phyloP scores from a whole-genome alignment of 2,888 invertebrate genomes.

The Oxytorus armatus region DNA sequence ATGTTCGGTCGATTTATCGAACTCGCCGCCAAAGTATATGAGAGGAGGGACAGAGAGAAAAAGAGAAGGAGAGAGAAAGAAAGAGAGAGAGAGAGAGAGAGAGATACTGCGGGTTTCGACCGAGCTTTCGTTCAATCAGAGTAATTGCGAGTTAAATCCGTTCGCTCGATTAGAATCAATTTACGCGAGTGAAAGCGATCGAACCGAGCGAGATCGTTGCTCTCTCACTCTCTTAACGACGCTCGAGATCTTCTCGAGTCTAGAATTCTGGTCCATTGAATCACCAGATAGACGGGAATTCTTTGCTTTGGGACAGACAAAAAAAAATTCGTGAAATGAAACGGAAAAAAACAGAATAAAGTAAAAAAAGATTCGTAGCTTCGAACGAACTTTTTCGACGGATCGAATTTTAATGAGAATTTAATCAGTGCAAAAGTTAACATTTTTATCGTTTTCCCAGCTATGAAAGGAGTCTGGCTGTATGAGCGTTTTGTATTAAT shows the following conservation, averaged over 20 bases:
- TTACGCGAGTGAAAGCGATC: slow-evolving; percentile 62
- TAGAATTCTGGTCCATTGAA: slow-evolving; percentile 3
- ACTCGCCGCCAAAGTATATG: slow-evolving; percentile 15
- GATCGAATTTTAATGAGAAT: slow-evolving; percentile 27
- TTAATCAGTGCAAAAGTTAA: slow-evolving; percentile 35
- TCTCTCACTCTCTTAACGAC: slow-evolving; percentile 11
- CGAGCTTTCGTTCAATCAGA: slow-evolving; percentile 75
- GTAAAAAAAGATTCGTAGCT: slow-evolving; percentile 12
- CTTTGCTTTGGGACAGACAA: slow-evolving; percentile 4
- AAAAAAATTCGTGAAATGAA: slow-evolving; percentile 8
- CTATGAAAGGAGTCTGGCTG: neutral
- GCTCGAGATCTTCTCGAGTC: slow-evolving; percentile 15
- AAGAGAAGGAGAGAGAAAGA: slow-evolving; percentile 7
- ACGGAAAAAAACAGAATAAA: neutral
- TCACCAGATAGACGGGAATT: neutral
- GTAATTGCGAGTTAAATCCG: slow-evolving; percentile 80
- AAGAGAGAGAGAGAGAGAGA: neutral
- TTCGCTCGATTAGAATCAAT: slow-evolving; percentile 75
- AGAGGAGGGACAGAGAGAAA: neutral
- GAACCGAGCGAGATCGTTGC: slow-evolving; percentile 52
- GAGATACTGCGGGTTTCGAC: slow-evolving; percentile 55
- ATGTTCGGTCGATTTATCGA: slow-evolving; percentile 39
- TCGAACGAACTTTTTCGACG: slow-evolving; percentile 24
- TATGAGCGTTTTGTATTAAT: neutral
- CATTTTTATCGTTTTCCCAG: neutral